Conservation (phyloP, 1,140 invertebrate species). For the Melipona quadrifasciata region DNA sequence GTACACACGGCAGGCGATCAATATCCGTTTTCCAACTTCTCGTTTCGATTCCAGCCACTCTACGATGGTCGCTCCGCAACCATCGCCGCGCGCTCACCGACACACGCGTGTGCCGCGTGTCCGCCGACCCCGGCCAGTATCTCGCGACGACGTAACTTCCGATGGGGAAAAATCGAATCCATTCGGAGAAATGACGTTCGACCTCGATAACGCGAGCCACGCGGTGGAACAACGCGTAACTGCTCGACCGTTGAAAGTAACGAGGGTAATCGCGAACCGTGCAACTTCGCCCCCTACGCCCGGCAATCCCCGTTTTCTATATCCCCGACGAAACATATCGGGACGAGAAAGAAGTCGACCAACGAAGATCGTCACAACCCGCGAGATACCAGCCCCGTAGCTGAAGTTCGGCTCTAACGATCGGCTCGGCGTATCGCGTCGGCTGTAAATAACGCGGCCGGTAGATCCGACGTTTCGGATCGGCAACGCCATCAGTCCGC, state of each 20-base stretch:
- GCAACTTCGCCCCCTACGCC: not conserved
- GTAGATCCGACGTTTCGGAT: not conserved
- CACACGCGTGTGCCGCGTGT: not conserved
- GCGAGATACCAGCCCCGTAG: not conserved
- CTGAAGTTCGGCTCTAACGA: not conserved
- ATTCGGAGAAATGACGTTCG: conserved; percentile 27
- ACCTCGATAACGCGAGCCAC: conserved; percentile 7
- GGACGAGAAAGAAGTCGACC: not conserved
- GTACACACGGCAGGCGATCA: conserved; percentile 54
- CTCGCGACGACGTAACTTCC: conserved; percentile 40
- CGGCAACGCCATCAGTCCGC: not conserved
- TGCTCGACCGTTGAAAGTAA: conserved; percentile 29
- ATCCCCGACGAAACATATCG: not conserved
- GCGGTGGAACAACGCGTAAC: conserved; percentile 14
- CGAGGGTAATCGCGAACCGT: conserved; percentile 1
- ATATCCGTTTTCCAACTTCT: conserved; percentile 68
- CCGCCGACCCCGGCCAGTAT: not conserved
- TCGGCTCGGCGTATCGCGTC: not conserved
- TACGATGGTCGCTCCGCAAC: conserved; percentile 38
- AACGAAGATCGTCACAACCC: not conserved
- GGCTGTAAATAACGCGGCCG: conserved; percentile 2
- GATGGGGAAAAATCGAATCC: conserved; percentile 45
- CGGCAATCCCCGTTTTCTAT: conserved; percentile 16
- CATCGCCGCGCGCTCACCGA: conserved; percentile 11
- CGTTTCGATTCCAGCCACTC: conserved; percentile 62